Evolutionary conservation across 1,140 invertebrate genomes (phyloP), one percentile per base, ranked within the genome.

Genomic region (Homarus americanus): DNA sequence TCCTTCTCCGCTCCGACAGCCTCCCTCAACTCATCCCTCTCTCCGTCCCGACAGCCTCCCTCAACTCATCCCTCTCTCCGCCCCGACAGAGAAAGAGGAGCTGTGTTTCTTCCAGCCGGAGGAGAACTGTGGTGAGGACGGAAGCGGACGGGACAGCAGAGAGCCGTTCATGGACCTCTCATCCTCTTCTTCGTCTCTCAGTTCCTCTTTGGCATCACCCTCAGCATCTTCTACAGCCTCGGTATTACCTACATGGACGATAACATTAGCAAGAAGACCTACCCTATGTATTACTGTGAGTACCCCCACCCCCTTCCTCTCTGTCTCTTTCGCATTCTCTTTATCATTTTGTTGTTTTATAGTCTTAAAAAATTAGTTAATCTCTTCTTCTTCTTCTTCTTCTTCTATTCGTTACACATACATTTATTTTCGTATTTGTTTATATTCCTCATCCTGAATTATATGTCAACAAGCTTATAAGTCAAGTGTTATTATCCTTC

Each of bases 201-300:
- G 92, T 94, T 96, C 24, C 95, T 96, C 53, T 96, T 96, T 0
- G 96, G 96, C 2, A 95, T 96, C 24, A 96, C 96, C n/a, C 95
- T 95, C 7, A 96, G 96, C 0, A 93, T 96, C 0, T 96, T 96
- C 92, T 96, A 96, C 85, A 96, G 96, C 0, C 94, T 96, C 2
- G 96, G 96, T 2, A 95, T 96, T 0, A 96, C 96, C n/a, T 96
- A 0, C 96, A 96, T 92, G 96, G 84, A 87, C 32, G 84, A 87
- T 28, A 87, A 87, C 75, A 49, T 87, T 3, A 87, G 38, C 75
- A 87, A 96, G 93, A 96, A 96, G 17, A 96, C 96, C 93, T 96
- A 96, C 3, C 96, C 96, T 24, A 96, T 95, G 2, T 87, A 87
- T 36, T 87, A 87, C 53, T 72, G 84, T 87, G 49, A 78, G 84